These are phyloP conservation scores for Hipparchia sbordonii DNA, from an alignment of 2,888 invertebrate genomes.

Conservation along the genomic window DNA sequence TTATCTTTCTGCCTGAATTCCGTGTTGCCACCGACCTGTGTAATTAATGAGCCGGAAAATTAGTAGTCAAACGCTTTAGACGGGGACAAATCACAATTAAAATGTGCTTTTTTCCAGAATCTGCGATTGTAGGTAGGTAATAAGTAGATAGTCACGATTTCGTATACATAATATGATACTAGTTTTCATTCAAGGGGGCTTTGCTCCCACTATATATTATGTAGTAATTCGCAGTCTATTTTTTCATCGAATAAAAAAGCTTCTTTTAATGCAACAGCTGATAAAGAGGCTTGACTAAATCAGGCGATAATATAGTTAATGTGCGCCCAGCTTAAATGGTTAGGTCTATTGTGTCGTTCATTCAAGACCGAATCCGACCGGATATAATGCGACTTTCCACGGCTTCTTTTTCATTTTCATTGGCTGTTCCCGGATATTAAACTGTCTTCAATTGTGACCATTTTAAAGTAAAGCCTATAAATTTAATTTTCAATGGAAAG, in stretches of 20 bases:
- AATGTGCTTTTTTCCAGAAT: background rate
- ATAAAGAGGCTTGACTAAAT: too few species aligned
- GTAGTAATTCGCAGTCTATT: too few species aligned
- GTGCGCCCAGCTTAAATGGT: background rate
- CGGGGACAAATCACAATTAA: conserved; percentile 5
- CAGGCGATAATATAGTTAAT: too few species aligned
- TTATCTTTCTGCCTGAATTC: conserved; percentile 11
- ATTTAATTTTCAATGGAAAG: conserved; percentile 10
- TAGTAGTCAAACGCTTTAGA: conserved; percentile 15
- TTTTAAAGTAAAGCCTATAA: conserved; percentile 1
- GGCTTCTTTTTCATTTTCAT: conserved; percentile 42
- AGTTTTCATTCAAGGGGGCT: too few species aligned
- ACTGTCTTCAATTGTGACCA: conserved; percentile 10
- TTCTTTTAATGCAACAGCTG: too few species aligned
- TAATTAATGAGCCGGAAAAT: conserved; percentile 18
- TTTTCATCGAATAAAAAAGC: too few species aligned
- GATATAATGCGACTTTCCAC: conserved; percentile 5
- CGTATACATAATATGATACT: background rate
- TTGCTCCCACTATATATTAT: too few species aligned
- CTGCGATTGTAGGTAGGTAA: background rate
- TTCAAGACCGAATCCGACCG: background rate
- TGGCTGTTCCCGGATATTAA: conserved; percentile 45
- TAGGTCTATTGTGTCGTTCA: background rate
- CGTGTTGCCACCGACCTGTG: conserved; percentile 16
- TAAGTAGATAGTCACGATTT: background rate